phyloP scores from a whole-genome alignment of 2,797 vertebrate species.

The Danio jaintianensis region DNA sequence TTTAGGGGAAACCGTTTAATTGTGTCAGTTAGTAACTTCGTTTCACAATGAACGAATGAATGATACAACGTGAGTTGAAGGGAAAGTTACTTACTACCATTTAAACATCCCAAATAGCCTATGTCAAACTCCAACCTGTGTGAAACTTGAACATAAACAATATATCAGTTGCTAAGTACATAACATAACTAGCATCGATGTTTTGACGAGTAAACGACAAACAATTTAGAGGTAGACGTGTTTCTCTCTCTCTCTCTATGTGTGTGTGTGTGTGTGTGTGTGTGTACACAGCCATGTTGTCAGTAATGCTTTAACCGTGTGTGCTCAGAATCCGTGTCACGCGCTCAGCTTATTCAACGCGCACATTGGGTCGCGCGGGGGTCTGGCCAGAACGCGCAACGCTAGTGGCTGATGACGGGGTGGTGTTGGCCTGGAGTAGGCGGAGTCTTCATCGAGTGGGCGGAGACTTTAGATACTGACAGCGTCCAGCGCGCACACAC shows the following conservation, averaged over 20 bases:
- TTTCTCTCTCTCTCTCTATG: too few relatives aligned
- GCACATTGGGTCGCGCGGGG: slow-evolving; percentile 52
- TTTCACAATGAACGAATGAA: too few relatives aligned
- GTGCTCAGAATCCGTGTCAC: slow-evolving; percentile 42
- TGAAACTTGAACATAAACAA: background rate
- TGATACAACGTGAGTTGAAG: background rate
- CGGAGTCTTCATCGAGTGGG: slow-evolving; percentile 2
- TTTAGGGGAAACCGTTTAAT: too few relatives aligned
- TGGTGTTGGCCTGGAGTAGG: slow-evolving; percentile 43
- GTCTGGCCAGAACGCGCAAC: slow-evolving; percentile 47
- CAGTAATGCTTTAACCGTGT: slow-evolving; percentile 23
- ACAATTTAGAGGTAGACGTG: background rate
- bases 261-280: background rate
- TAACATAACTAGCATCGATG: background rate
- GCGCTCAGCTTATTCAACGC: slow-evolving; percentile 42
- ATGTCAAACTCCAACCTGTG: background rate
- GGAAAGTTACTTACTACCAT: background rate
- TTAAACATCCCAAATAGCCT: background rate
- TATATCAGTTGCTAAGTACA: background rate
- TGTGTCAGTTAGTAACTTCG: too few relatives aligned
- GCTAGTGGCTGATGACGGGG: slow-evolving; percentile 54
- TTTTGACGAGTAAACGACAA: background rate
- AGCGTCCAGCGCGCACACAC: slow-evolving; percentile 24
- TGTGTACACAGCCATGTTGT: slow-evolving; percentile 6
- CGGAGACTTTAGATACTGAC: slow-evolving; percentile 21